These are phyloP conservation scores for Orbicella faveolata DNA, from an alignment of 64 coral and sea anemone species.

Conservation along the genomic window DNA sequence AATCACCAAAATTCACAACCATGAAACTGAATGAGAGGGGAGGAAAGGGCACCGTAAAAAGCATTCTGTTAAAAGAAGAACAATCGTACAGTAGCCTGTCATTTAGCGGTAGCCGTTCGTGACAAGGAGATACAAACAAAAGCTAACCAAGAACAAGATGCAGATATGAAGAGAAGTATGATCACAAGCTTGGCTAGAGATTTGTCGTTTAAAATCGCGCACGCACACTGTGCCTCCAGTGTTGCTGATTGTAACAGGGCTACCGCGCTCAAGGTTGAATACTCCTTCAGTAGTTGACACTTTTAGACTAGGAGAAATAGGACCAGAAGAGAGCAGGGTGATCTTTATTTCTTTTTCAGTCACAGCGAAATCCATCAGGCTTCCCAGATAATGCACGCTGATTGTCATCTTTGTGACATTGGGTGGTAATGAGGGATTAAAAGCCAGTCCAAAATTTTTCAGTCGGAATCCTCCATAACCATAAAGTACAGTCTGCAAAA, in stretches of 20 bases:
- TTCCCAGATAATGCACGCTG: constrained; percentile 74
- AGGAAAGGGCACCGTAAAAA: too few relatives aligned
- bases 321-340: constrained; percentile 43
- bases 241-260: constrained; percentile 33
- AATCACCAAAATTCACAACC: too few relatives aligned
- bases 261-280: constrained; percentile 38
- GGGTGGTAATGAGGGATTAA: constrained; percentile 79
- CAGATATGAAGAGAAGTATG: background rate
- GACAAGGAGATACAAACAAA: background rate
- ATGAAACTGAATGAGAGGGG: too few relatives aligned
- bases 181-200: background rate
- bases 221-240: constrained; percentile 63
- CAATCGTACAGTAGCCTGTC: too few relatives aligned
- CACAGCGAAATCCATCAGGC: constrained; percentile 56
- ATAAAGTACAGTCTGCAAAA: constrained; percentile 84
- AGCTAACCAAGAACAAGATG: background rate
- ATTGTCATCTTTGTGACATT: constrained; percentile 66
- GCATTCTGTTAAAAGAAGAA: too few relatives aligned
- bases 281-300: constrained; percentile 38
- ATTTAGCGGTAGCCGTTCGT: too few relatives aligned
- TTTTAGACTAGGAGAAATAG: constrained; percentile 66
- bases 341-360: constrained; percentile 48
- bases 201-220: background rate
- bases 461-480: constrained; percentile 90
- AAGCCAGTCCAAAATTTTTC: constrained; percentile 23